Percentiles rank a stretch among this genome's conserved stretches.
Conservation (phyloP, 2,113 vertebrate genomes). For the Isurus oxyrinchus region DNA sequence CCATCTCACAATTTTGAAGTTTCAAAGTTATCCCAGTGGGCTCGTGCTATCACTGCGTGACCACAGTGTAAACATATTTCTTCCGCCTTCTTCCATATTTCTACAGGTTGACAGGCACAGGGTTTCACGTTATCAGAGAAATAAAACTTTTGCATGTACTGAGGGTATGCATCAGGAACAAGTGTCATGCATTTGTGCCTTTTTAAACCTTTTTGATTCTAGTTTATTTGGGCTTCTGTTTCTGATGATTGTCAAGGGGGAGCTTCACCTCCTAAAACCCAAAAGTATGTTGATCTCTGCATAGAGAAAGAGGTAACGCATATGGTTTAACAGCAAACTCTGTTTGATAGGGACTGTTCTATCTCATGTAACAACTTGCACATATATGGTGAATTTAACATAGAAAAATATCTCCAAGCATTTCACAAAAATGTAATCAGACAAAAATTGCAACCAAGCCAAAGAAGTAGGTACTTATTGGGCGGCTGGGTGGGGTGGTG, state of each 20-base stretch:
- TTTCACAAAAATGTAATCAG: not conserved
- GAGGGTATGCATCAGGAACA: not conserved
- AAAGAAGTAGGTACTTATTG: not conserved
- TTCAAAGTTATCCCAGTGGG: not conserved
- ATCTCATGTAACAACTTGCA: not conserved
- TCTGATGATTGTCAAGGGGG: not conserved
- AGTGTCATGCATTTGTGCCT: not conserved
- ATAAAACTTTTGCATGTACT: not conserved
- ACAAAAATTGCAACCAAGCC: not conserved
- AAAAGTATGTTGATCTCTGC: not conserved
- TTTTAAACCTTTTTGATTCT: not conserved
- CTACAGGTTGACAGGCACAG: not conserved
- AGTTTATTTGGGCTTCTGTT: not conserved
- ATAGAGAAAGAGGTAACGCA: not conserved
- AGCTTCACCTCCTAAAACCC: not conserved
- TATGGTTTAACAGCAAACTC: not conserved
- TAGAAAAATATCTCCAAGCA: not conserved
- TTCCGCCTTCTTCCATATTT: too few relatives aligned
- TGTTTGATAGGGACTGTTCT: not conserved
- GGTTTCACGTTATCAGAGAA: not conserved
- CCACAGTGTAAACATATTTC: not conserved
- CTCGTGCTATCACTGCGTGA: not conserved
- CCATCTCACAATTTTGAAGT: not conserved
- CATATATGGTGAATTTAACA: not conserved
- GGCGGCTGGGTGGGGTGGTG: too few relatives aligned